Base-by-base conservation (phyloP, 2,797 vertebrate genomes). In the Coracias cyanogaster region DNA sequence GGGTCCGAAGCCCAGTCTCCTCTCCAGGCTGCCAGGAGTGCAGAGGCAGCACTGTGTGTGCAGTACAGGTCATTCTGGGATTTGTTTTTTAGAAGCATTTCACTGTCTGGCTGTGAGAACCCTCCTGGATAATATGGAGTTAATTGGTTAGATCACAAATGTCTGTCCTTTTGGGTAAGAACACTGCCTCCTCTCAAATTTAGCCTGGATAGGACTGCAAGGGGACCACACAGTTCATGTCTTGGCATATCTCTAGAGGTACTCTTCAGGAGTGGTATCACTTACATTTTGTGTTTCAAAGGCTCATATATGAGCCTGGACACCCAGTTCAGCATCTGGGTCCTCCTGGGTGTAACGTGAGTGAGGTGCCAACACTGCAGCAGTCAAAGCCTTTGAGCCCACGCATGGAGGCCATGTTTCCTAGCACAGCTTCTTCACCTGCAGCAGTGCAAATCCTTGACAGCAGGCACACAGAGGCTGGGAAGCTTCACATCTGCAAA, bases 61-160 rank as follows among this genome's bases (percentile, higher is more conserved):
- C 58, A 72, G 60, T 15, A 67, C 29, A 65, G 54, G 46, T 49
- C 51, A 45, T 62, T 33, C 46, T 73, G 69, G 69, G 51, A n/a
- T 70, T 51, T 76, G n/a, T 48, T 80, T 33, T 79, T 79, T 54
- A 65, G 84, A 62, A 79, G 49, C 17, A 76, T 72, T 86, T 88
- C 72, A 73, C 29, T 70, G 16, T 45, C 73, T 82, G 54, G 20
- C 37, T 94, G 39, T 77, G 43, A 69, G 20, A 43, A 82, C 12
- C 33, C 60, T 77, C 39, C 62, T 70, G n/a, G 65, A 67, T 78
- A 90, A 80, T 5, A 72, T 0, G 6, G 28, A 61, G n/a, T 37
- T 77, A 77, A 66, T 18, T 1, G 3, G 29, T 45, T 55, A 71
- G 73, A 51, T 65, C 43, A 58, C 24, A 86, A 67, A 62, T 39